Evolutionary conservation across 2,888 invertebrate genomes (phyloP).

Genomic region (Arge pagana): DNA sequence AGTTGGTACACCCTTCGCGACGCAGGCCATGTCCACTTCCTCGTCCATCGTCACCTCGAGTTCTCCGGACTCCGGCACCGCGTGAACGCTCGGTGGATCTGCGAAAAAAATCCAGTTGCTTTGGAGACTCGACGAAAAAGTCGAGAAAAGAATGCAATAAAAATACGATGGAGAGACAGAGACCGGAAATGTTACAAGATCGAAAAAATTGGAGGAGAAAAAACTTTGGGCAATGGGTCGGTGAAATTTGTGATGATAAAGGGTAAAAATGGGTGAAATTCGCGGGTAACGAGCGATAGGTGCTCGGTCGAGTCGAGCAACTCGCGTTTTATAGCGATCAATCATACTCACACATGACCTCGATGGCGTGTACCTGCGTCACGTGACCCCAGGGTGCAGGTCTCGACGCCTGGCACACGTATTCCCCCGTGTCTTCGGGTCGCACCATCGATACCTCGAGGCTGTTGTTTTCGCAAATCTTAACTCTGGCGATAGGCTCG

Average conservation of each 20-base stretch:
- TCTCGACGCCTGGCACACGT: constrained; percentile 70
- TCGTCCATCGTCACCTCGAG: constrained; percentile 76
- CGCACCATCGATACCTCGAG: constrained; percentile 66
- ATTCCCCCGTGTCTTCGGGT: constrained; percentile 68
- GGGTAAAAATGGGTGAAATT: not conserved
- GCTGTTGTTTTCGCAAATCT: constrained; percentile 73
- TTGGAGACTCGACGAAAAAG: too few relatives aligned
- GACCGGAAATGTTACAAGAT: too few relatives aligned
- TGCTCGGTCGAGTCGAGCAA: not conserved
- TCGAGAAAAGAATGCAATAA: too few relatives aligned
- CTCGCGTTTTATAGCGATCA: too few relatives aligned
- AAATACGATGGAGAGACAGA: too few relatives aligned
- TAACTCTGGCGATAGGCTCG: constrained; percentile 63
- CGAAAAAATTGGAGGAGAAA: too few relatives aligned
- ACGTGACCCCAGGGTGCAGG: constrained; percentile 71
- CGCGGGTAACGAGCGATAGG: not conserved
- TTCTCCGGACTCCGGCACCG: constrained; percentile 71
- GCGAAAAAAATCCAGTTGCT: too few relatives aligned
- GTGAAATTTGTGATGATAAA: constrained; percentile 10
- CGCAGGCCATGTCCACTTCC: constrained; percentile 75
- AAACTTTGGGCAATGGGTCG: too few relatives aligned
- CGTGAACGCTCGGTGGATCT: constrained; percentile 73
- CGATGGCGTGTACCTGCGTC: constrained; percentile 75
- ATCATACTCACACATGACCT: constrained; percentile 74
- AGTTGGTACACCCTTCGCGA: constrained; percentile 71